A percentile compares a stretch with the other conserved stretches of the same genome.
These are phyloP conservation scores for Bolborhynchus lineola DNA, from an alignment of 2,113 vertebrate species.

Conservation along the genomic window DNA sequence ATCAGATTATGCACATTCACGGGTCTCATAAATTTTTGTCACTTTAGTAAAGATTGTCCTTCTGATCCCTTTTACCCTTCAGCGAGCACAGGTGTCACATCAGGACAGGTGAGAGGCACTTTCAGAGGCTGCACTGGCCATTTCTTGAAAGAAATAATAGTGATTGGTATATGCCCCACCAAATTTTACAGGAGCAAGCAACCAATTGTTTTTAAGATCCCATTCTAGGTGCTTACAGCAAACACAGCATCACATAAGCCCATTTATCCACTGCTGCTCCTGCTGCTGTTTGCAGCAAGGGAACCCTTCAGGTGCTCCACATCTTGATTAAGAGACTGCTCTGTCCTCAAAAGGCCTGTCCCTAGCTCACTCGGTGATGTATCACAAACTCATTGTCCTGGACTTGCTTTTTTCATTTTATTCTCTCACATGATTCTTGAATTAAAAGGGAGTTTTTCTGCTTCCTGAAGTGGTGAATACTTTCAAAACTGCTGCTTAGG, in stretches of 20 bases:
- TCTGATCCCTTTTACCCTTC: not conserved
- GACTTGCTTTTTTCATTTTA: not conserved
- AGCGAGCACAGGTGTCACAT: rapidly evolving
- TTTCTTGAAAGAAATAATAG: not conserved
- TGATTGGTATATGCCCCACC: rapidly evolving
- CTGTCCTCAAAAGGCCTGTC: not conserved
- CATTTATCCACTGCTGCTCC: not conserved
- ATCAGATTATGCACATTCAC: not conserved
- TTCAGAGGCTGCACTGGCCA: rapidly evolving
- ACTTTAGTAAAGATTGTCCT: not conserved
- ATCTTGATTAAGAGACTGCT: slow-evolving; percentile 25
- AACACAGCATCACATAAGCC: not conserved
- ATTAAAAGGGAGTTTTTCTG: not conserved
- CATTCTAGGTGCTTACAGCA: not conserved
- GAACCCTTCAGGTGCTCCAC: not conserved
- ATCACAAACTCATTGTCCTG: slow-evolving; percentile 9
- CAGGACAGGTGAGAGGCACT: rapidly evolving
- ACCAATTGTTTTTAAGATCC: not conserved
- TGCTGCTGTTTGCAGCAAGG: not conserved
- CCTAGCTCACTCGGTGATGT: not conserved
- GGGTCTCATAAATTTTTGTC: rapidly evolving
- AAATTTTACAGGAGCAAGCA: not conserved
- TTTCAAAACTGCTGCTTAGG: not conserved
- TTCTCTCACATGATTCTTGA: not conserved
- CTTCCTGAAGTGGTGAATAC: not conserved